Conservation (phyloP, 2,888 invertebrate species). For the Thalpophila matura region DNA sequence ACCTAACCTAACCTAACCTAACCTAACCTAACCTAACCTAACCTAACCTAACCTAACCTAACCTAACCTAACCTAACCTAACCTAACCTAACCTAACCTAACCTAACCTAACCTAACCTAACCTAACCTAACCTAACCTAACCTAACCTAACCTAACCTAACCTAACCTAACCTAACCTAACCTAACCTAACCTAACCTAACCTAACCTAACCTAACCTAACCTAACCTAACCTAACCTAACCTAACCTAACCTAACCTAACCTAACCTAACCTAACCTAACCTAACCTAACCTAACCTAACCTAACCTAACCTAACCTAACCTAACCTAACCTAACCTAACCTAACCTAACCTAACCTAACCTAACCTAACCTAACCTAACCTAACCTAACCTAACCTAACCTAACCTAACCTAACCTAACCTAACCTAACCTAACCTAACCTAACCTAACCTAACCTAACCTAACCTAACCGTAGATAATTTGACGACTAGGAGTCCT, state of each 20-base stretch:
- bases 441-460: constrained; percentile 26
- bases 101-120: constrained; percentile 42
- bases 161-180: neutral
- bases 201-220: neutral
- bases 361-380: constrained; percentile 51
- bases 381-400: constrained; percentile 56
- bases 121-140: constrained; percentile 8
- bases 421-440: constrained; percentile 48
- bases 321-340: constrained; percentile 49
- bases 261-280: constrained; percentile 52
- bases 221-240: neutral
- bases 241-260: constrained; percentile 22
- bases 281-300: constrained; percentile 57
- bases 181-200: neutral
- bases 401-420: constrained; percentile 56
- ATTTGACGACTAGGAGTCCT: too few species aligned
- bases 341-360: constrained; percentile 51
- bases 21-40: constrained; percentile 46
- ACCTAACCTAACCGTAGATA: constrained; percentile 43
- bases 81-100: constrained; percentile 47
- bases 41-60: constrained; percentile 51
- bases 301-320: constrained; percentile 57
- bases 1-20: constrained; percentile 27
- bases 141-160: neutral
- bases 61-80: constrained; percentile 35